Percentiles rank a stretch among this genome's conserved stretches.
Conservation (phyloP, 2,888 invertebrate species). For the Zygaena filipendulae region DNA sequence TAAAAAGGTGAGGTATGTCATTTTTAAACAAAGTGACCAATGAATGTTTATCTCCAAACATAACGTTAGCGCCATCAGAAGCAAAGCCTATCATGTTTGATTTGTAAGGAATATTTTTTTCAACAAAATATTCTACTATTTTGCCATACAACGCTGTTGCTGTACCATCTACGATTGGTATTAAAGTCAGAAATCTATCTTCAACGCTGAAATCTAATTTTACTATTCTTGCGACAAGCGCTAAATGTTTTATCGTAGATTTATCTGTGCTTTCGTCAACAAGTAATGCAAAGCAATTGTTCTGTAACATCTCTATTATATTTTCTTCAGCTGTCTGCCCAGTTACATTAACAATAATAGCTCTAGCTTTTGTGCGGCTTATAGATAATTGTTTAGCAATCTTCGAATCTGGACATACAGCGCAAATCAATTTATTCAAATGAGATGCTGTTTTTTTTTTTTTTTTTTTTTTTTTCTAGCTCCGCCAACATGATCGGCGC, state of each 20-base stretch:
- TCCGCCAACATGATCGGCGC: no score
- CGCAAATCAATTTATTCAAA: slow-evolving; percentile 14
- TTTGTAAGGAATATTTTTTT: slow-evolving; percentile 17
- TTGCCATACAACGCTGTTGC: slow-evolving; percentile 17
- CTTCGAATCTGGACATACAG: slow-evolving; percentile 17
- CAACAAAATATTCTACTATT: slow-evolving; percentile 12
- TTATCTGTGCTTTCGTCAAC: slow-evolving; percentile 19
- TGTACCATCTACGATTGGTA: slow-evolving; percentile 18
- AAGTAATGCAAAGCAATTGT: slow-evolving; percentile 17
- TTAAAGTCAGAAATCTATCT: slow-evolving; percentile 20
- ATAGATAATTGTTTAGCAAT: slow-evolving; percentile 16
- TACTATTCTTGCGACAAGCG: slow-evolving; percentile 15
- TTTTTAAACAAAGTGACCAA: slow-evolving; percentile 11
- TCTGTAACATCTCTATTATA: slow-evolving; percentile 14
- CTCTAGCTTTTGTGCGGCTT: slow-evolving; percentile 16
- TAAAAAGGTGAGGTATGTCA: slow-evolving; percentile 14
- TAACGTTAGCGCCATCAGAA: slow-evolving; percentile 18
- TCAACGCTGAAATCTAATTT: slow-evolving; percentile 15
- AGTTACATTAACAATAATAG: slow-evolving; percentile 17
- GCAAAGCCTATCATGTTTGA: slow-evolving; percentile 20
- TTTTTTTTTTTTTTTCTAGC: no score
- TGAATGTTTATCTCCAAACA: slow-evolving; percentile 20
- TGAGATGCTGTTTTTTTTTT: no score
- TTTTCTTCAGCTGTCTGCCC: slow-evolving; percentile 11
- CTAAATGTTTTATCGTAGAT: slow-evolving; percentile 19